Evolutionary conservation across 2,797 vertebrate genomes (phyloP).

Genomic region (Micropoecilia bifurca): DNA sequence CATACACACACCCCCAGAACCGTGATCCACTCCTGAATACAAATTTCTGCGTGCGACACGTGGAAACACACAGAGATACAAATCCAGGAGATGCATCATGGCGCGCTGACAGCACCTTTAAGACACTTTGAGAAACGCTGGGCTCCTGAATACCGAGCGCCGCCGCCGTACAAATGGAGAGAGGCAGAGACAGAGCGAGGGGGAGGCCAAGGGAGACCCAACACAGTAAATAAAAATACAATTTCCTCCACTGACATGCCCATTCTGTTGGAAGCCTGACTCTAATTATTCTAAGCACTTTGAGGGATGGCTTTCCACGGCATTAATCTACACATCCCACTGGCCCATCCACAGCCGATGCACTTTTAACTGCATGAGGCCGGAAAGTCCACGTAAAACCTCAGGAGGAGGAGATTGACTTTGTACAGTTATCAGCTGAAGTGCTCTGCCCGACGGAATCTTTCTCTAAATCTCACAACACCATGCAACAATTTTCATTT

Average conservation of each 20-base stretch:
- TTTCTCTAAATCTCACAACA: conserved; percentile 58
- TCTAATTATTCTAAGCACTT: conserved; percentile 83
- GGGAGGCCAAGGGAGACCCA: conserved; percentile 69
- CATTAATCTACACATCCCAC: conserved; percentile 76
- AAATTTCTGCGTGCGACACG: conserved; percentile 65
- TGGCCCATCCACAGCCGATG: conserved; percentile 64
- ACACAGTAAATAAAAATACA: conserved; percentile 83
- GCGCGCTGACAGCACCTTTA: conserved; percentile 69
- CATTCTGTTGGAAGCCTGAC: conserved; percentile 79
- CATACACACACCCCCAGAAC: conserved; percentile 45
- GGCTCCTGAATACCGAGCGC: conserved; percentile 50
- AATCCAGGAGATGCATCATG: conserved; percentile 71
- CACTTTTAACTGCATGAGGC: conserved; percentile 74
- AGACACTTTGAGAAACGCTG: conserved; percentile 69
- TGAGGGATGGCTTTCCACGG: conserved; percentile 78
- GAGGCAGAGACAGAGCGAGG: conserved; percentile 69
- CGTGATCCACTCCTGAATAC: conserved; percentile 46
- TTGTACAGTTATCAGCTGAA: conserved; percentile 53
- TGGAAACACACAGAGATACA: conserved; percentile 59
- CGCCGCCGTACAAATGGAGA: conserved; percentile 59
- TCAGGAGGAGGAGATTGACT: conserved; percentile 60
- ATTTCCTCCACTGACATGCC: conserved; percentile 80
- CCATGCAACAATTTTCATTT: conserved; percentile 65
- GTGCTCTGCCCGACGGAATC: conserved; percentile 57
- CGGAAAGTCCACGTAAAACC: conserved; percentile 59